A percentile compares a stretch with the other conserved stretches of the same genome.
These are phyloP conservation scores for Lacerta viridis DNA, from an alignment of 2,797 vertebrate species.

Conservation along the genomic window DNA sequence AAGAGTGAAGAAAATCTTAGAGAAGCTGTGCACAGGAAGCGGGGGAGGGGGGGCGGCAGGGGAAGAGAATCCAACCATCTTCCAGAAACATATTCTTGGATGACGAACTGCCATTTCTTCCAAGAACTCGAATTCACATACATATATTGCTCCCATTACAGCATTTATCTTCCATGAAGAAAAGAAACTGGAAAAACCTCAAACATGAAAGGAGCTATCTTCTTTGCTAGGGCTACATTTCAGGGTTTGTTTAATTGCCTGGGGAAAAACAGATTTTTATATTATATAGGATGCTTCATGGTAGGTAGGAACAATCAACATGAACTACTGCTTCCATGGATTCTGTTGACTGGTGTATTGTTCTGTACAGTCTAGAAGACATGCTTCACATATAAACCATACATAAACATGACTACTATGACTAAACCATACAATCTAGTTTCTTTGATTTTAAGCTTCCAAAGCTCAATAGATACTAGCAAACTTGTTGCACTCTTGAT, in stretches of 20 bases:
- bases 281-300: background rate
- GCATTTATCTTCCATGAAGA: slow-evolving; percentile 40
- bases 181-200: slow-evolving; percentile 19
- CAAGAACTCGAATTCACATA: slow-evolving; percentile 46
- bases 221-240: slow-evolving; percentile 58
- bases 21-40: too few species aligned
- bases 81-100: background rate
- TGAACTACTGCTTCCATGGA: background rate
- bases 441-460: background rate
- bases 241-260: slow-evolving; percentile 54
- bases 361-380: background rate
- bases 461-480: background rate
- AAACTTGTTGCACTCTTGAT: background rate
- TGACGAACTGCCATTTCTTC: slow-evolving; percentile 27
- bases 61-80: background rate
- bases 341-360: background rate
- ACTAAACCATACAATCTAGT: background rate
- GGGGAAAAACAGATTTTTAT: slow-evolving; percentile 24
- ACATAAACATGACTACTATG: background rate
- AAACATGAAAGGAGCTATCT: slow-evolving; percentile 57
- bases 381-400: too few species aligned
- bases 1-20: too few species aligned
- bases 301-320: background rate
- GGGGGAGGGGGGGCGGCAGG: accelerated
- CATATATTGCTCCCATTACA: slow-evolving; percentile 43